Evolutionary conservation across 2,113 vertebrate genomes (phyloP).

Genomic region (Rhea pennata): DNA sequence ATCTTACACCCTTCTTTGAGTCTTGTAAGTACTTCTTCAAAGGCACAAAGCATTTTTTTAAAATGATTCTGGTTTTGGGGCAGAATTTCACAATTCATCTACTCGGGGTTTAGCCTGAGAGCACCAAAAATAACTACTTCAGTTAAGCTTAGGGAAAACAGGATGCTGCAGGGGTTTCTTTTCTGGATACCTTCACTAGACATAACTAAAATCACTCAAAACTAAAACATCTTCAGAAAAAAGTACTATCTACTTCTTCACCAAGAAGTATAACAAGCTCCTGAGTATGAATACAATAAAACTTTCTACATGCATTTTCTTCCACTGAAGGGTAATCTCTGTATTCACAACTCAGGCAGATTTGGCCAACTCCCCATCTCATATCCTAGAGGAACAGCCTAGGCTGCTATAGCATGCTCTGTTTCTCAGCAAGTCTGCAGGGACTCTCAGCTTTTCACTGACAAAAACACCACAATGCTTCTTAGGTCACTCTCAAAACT

Average conservation of each 20-base stretch:
- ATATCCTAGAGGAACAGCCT: not conserved
- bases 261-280: not conserved
- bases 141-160: not conserved
- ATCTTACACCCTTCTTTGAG: not conserved
- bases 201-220: not conserved
- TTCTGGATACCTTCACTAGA: not conserved
- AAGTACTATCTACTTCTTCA: not conserved
- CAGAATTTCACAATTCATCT: not conserved
- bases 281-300: not conserved
- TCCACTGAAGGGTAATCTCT: not conserved
- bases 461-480: not conserved
- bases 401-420: not conserved
- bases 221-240: not conserved
- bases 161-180: not conserved
- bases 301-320: not conserved
- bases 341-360: not conserved
- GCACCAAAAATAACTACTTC: not conserved
- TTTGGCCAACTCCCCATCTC: not conserved
- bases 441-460: constrained; percentile 11
- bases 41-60: not conserved
- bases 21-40: not conserved
- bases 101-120: not conserved
- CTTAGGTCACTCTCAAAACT: constrained; percentile 11
- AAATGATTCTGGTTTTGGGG: not conserved
- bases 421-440: constrained; percentile 11